Conservation (phyloP, 2,888 invertebrate genomes). For the Cheilosia pagana region DNA sequence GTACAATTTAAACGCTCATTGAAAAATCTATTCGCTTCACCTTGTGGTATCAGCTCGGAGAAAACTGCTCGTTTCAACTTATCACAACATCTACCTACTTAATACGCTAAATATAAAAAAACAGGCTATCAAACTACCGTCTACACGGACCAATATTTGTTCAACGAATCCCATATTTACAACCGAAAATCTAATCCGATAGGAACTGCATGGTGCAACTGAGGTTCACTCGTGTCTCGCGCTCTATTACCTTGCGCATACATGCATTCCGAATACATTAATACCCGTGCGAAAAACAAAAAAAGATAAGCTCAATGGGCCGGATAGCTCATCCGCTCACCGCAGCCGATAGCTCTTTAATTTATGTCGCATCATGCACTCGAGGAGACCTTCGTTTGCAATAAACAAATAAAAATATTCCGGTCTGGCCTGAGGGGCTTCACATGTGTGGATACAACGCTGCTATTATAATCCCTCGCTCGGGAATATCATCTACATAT, state of each 20-base stretch:
- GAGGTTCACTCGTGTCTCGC: not conserved
- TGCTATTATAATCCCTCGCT: slow-evolving; percentile 40
- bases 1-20: too few species aligned
- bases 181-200: slow-evolving; percentile 1
- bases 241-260: not conserved
- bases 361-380: slow-evolving; percentile 72
- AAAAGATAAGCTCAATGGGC: slow-evolving; percentile 13
- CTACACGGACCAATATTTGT: not conserved
- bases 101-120: too few species aligned
- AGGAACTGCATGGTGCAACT: slow-evolving; percentile 1
- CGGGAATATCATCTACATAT: slow-evolving; percentile 48
- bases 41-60: too few species aligned
- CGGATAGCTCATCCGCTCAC: slow-evolving; percentile 14
- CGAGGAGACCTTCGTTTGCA: slow-evolving; percentile 64
- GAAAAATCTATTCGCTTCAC: too few species aligned
- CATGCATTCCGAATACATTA: slow-evolving; percentile 15
- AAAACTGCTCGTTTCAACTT: too few species aligned
- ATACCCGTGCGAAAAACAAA: slow-evolving; percentile 13
- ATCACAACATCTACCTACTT: too few species aligned
- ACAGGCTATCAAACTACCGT: not conserved
- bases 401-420: slow-evolving; percentile 59
- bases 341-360: slow-evolving; percentile 56
- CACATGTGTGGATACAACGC: slow-evolving; percentile 23
- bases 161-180: slow-evolving; percentile 1
- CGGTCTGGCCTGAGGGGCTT: slow-evolving; percentile 12